Conservation (phyloP, 2,888 invertebrate species). For the Erpobdella octoculata region DNA sequence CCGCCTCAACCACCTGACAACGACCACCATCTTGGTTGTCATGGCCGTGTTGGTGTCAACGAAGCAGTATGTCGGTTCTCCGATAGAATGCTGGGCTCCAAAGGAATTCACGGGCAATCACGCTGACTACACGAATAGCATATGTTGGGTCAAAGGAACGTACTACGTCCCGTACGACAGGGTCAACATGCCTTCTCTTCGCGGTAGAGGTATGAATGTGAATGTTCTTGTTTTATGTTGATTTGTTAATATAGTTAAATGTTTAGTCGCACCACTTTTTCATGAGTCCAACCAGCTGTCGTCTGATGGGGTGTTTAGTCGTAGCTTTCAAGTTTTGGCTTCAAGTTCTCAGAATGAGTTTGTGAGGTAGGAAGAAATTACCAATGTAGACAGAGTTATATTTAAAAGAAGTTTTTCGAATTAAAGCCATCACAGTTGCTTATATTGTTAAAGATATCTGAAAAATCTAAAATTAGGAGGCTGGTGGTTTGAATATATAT, state of each 20-base stretch:
- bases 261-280: no score
- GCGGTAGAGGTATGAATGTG: background rate
- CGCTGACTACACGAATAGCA: conserved; percentile 37
- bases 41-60: conserved; percentile 37
- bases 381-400: no score
- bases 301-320: no score
- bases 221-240: background rate
- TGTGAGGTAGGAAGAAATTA: no score
- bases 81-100: conserved; percentile 39
- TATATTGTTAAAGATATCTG: no score
- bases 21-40: conserved; percentile 35
- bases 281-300: no score
- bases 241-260: background rate
- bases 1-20: conserved; percentile 36
- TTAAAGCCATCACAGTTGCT: no score
- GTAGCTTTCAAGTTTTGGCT: no score
- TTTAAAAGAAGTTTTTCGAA: no score
- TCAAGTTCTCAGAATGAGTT: no score
- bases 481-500: no score
- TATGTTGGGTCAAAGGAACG: conserved; percentile 38
- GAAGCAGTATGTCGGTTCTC: conserved; percentile 38
- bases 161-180: conserved; percentile 37
- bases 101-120: conserved; percentile 38
- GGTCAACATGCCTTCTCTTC: conserved; percentile 18
- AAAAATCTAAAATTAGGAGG: no score